Percentiles rank a stretch among this genome's conserved stretches.
These are phyloP conservation scores for Ceratina australensis DNA, from an alignment of 1,140 invertebrate species.

Conservation along the genomic window DNA sequence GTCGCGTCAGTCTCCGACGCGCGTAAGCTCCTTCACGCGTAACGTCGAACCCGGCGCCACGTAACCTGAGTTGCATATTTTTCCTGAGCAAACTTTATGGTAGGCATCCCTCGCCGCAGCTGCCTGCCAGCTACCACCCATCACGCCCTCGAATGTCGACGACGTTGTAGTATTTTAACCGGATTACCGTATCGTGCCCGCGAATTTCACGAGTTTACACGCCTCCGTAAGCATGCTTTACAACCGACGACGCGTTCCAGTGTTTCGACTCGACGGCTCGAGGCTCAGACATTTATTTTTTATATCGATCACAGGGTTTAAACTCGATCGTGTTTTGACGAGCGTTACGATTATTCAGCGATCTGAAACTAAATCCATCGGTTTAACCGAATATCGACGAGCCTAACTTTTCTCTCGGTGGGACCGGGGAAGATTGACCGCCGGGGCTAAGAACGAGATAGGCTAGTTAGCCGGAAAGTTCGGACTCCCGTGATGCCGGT, in stretches of 20 bases:
- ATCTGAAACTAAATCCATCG: too few relatives aligned
- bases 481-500: background rate
- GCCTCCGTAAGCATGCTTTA: background rate
- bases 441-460: too few relatives aligned
- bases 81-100: slow-evolving; percentile 13
- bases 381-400: too few relatives aligned
- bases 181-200: background rate
- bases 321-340: too few relatives aligned
- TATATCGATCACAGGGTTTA: too few relatives aligned
- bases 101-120: too few relatives aligned
- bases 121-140: background rate
- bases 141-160: background rate
- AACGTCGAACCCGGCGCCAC: slow-evolving; percentile 13
- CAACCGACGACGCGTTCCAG: background rate
- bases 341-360: too few relatives aligned
- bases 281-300: too few relatives aligned
- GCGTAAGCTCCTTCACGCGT: slow-evolving; percentile 26
- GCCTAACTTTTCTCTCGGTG: background rate
- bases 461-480: slow-evolving; percentile 19
- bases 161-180: slow-evolving; percentile 6
- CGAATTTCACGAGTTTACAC: background rate
- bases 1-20: background rate
- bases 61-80: slow-evolving; percentile 18
- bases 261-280: background rate
- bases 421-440: background rate